Conservation (phyloP, 2,113 vertebrate species). For the Eptesicus fuscus region DNA sequence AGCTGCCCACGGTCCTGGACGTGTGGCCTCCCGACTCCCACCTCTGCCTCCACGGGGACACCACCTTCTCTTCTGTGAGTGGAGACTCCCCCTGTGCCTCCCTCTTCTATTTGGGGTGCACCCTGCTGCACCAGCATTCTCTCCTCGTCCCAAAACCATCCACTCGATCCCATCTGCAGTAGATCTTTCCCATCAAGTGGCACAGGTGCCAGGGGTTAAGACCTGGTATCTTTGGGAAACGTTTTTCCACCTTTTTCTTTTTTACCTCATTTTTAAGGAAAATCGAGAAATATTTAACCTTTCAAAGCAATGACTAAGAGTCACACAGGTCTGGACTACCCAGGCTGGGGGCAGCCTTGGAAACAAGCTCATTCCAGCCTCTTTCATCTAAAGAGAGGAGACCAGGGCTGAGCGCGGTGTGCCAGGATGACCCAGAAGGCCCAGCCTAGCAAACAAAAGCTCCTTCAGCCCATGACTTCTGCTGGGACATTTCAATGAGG, state of each 20-base stretch:
- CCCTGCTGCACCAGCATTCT: background rate
- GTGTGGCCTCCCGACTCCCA: rapidly evolving
- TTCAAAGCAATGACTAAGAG: background rate
- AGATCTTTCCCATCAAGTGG: background rate
- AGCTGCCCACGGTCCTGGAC: background rate
- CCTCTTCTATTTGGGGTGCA: too few species aligned
- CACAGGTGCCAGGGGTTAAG: background rate
- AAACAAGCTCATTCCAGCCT: background rate
- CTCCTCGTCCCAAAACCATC: too few species aligned
- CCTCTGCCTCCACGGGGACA: background rate
- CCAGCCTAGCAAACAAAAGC: background rate
- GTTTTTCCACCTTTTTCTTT: background rate
- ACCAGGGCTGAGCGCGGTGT: too few species aligned
- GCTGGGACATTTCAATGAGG: background rate
- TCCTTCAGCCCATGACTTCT: background rate
- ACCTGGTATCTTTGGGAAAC: background rate
- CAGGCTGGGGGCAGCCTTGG: background rate
- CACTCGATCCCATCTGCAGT: background rate
- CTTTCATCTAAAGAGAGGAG: background rate
- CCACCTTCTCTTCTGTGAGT: background rate
- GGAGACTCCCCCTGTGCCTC: background rate
- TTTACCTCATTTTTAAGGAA: background rate
- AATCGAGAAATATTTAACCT: background rate
- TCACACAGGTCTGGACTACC: background rate
- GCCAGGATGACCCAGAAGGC: background rate